phyloP scores from a whole-genome alignment of 2,113 vertebrate genomes.

The Geococcyx californianus region DNA sequence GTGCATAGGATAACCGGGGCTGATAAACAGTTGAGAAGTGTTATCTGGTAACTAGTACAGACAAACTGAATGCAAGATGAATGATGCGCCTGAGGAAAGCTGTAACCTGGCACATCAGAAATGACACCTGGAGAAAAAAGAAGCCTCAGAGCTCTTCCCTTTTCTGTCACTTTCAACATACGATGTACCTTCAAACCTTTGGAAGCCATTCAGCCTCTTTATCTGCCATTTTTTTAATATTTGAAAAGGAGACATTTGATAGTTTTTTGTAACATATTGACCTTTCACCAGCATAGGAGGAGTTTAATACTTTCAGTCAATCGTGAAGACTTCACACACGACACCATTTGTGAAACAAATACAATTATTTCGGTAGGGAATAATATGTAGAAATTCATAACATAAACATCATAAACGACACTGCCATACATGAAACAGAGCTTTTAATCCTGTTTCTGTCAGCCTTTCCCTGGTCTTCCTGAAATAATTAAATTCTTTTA shows the following conservation, averaged over 20 bases:
- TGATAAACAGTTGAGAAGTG: neutral
- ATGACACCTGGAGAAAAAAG: neutral
- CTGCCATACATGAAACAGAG: neutral
- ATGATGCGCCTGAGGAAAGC: neutral
- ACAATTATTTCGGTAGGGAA: neutral
- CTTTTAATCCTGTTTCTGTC: neutral
- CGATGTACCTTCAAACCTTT: neutral
- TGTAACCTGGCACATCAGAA: rapidly evolving
- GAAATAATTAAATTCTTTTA: neutral
- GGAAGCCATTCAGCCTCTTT: neutral
- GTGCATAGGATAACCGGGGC: neutral
- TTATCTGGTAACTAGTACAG: rapidly evolving
- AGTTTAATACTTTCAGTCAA: neutral
- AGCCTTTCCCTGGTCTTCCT: neutral
- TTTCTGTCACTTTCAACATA: neutral
- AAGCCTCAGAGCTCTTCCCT: neutral
- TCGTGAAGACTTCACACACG: neutral
- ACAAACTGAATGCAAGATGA: rapidly evolving
- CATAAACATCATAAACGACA: no score
- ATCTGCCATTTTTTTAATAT: rapidly evolving
- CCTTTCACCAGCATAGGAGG: neutral
- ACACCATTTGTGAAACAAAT: neutral
- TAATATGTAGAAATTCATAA: neutral
- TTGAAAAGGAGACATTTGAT: no score
- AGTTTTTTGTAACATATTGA: neutral